These are phyloP conservation scores for Reticulitermes lucifugus DNA, from an alignment of 2,888 invertebrate genomes.

Conservation along the genomic window DNA sequence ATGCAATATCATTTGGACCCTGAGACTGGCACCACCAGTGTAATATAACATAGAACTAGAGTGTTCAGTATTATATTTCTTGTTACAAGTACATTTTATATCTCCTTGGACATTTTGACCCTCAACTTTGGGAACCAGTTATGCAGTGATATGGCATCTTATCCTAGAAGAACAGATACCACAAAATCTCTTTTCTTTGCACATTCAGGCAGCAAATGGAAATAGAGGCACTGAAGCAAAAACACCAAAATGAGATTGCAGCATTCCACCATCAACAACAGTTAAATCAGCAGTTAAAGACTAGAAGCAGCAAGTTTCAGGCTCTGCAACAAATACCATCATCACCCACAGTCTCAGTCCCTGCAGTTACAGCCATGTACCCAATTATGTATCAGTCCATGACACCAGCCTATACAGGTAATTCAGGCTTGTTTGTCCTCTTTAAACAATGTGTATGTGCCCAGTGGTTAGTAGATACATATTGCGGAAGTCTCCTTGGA, in stretches of 20 bases:
- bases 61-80: too few relatives aligned
- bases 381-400: slow-evolving; percentile 6
- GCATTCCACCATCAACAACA: slow-evolving; percentile 53
- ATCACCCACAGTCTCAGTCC: neutral
- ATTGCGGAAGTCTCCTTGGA: too few relatives aligned
- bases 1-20: too few relatives aligned
- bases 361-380: slow-evolving; percentile 32
- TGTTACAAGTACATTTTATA: too few relatives aligned
- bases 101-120: too few relatives aligned
- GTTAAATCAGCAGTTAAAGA: neutral
- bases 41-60: too few relatives aligned
- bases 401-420: neutral
- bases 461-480: too few relatives aligned
- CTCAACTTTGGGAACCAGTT: too few relatives aligned
- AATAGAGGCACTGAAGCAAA: slow-evolving; percentile 67
- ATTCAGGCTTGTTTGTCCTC: neutral
- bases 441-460: too few relatives aligned
- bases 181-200: neutral
- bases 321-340: neutral
- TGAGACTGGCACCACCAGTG: too few relatives aligned
- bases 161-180: too few relatives aligned
- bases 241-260: slow-evolving; percentile 63
- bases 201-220: slow-evolving; percentile 66
- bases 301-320: neutral
- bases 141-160: too few relatives aligned